Conservation (phyloP, 2,113 vertebrate genomes). For the Jaculus jaculus region DNA sequence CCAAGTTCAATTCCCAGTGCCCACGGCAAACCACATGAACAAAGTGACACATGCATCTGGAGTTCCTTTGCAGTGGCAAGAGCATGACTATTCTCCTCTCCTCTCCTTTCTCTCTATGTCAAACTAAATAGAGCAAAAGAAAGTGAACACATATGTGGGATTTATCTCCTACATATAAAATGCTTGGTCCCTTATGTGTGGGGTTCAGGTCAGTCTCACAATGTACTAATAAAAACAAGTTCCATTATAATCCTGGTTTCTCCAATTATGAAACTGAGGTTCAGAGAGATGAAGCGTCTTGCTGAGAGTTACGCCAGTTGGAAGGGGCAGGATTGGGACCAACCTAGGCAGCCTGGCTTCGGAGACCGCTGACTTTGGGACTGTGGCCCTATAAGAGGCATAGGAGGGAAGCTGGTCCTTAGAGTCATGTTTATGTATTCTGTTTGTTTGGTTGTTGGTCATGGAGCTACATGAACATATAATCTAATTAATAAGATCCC, state of each 20-base stretch:
- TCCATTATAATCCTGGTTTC: not conserved
- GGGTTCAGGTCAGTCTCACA: not conserved
- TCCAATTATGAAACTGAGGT: not conserved
- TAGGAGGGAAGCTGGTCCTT: not conserved
- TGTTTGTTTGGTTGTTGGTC: not conserved
- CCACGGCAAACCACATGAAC: too few species aligned
- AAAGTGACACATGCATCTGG: too few species aligned
- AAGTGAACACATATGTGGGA: not conserved
- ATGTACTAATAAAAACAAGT: not conserved
- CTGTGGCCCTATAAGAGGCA: too few species aligned
- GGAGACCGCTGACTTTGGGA: not conserved
- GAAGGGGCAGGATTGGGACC: not conserved
- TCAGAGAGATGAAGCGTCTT: not conserved
- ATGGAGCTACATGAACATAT: not conserved
- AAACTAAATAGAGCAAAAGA: not conserved
- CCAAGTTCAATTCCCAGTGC: too few species aligned
- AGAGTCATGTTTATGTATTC: not conserved
- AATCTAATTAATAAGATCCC: not conserved
- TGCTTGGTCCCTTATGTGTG: not conserved
- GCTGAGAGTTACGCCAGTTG: not conserved
- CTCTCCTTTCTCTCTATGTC: too few species aligned
- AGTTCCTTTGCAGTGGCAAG: too few species aligned
- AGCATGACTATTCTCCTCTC: too few species aligned
- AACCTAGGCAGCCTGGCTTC: not conserved
- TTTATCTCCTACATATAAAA: not conserved